Evolutionary conservation across 35 echinoderm and acorn worm species (phyloP).

Genomic region (Ptychodera flava): DNA sequence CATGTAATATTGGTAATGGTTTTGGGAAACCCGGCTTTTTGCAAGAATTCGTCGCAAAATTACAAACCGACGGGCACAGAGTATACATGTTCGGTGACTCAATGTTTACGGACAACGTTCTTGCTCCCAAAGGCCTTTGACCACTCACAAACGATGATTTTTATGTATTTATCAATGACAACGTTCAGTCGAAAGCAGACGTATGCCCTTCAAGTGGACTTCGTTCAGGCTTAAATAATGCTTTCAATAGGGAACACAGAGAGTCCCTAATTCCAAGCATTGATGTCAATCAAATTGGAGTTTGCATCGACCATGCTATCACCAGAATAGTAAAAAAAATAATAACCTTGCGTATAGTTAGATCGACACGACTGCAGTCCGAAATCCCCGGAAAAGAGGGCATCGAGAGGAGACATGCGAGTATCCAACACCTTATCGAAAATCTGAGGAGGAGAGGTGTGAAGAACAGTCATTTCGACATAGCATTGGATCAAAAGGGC

Average conservation of each 20-base stretch:
- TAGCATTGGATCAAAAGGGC: slow-evolving; percentile 23
- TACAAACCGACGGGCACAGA: background rate
- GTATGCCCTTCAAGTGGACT: background rate
- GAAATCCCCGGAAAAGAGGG: background rate
- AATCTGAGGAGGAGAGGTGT: slow-evolving; percentile 19
- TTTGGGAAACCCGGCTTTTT: background rate
- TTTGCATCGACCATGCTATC: slow-evolving; percentile 24
- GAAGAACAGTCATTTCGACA: slow-evolving; percentile 13
- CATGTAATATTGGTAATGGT: background rate
- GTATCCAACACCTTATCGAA: slow-evolving; percentile 7
- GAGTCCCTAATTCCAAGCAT: slow-evolving; percentile 13
- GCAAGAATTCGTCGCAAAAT: background rate
- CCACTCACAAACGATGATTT: background rate
- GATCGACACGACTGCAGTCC: slow-evolving; percentile 16
- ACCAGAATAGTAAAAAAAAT: slow-evolving; percentile 26
- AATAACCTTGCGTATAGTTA: background rate
- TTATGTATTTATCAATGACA: background rate
- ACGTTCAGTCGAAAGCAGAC: background rate
- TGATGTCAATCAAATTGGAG: slow-evolving; percentile 17
- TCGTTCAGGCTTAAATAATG: slow-evolving; percentile 6
- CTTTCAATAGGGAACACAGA: slow-evolving; percentile 8
- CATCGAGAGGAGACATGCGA: background rate
- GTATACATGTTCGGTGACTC: background rate
- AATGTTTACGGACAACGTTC: background rate
- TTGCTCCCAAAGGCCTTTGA: background rate